These are phyloP conservation scores for Cryptomyrus ogoouensis DNA, from an alignment of 2,113 vertebrate genomes.

Conservation along the genomic window DNA sequence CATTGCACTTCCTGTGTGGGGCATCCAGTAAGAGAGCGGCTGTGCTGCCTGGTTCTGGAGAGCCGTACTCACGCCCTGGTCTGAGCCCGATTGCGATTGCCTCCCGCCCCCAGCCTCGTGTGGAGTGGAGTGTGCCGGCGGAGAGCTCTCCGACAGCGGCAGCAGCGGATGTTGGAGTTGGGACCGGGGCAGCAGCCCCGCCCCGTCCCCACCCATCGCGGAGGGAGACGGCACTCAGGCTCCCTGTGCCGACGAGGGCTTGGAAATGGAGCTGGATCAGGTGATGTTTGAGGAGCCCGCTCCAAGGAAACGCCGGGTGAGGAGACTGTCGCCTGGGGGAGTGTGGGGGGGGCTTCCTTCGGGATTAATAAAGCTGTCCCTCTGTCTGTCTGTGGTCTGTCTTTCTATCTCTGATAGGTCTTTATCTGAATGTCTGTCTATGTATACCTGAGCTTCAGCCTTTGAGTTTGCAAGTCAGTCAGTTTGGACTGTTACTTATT, in stretches of 20 bases:
- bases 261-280: slow-evolving; percentile 75
- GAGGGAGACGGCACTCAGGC: slow-evolving; percentile 57
- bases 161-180: slow-evolving; percentile 83
- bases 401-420: no score
- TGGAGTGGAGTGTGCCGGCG: slow-evolving; percentile 27
- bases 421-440: background rate
- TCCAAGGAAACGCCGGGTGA: slow-evolving; percentile 75
- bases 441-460: background rate
- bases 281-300: slow-evolving; percentile 76
- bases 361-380: background rate
- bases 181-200: slow-evolving; percentile 62
- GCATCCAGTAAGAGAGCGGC: background rate
- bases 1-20: background rate
- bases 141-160: slow-evolving; percentile 68
- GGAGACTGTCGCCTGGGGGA: background rate
- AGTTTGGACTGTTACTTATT: background rate
- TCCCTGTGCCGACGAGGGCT: slow-evolving; percentile 65
- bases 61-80: background rate
- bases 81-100: background rate
- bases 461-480: background rate
- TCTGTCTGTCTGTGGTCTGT: background rate
- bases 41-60: background rate
- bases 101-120: slow-evolving; percentile 30
- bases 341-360: background rate
- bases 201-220: slow-evolving; percentile 64